Evolutionary conservation across 2,888 invertebrate species (phyloP).

Genomic region (Trichogramma dendrolimi): DNA sequence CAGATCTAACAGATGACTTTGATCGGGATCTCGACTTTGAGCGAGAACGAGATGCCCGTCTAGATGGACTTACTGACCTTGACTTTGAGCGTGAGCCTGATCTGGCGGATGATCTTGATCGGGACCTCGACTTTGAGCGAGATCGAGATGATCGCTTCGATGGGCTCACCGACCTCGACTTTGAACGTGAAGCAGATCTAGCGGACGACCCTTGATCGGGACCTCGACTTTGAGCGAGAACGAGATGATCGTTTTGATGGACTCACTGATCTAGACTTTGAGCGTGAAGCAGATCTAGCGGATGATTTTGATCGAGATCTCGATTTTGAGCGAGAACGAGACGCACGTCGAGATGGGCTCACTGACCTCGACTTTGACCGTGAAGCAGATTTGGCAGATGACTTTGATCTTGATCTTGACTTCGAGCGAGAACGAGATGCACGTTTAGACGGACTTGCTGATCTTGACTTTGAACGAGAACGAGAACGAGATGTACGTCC

Average conservation of each 20-base stretch:
- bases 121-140: constrained; percentile 29
- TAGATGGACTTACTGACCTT: constrained; percentile 31
- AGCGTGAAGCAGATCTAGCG: constrained; percentile 31
- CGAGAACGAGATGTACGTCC: constrained; percentile 35
- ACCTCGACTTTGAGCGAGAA: not conserved
- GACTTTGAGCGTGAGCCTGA: constrained; percentile 28
- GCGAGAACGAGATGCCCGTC: constrained; percentile 27
- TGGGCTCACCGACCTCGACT: not conserved
- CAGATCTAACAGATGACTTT: constrained; percentile 23
- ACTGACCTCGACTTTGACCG: constrained; percentile 41
- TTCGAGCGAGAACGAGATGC: not conserved
- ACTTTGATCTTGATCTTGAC: constrained; percentile 36
- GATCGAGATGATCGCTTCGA: not conserved
- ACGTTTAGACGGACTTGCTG: constrained; percentile 4
- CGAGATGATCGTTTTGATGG: too few species aligned
- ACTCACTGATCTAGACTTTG: constrained; percentile 27
- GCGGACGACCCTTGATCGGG: constrained; percentile 30
- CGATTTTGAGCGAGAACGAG: constrained; percentile 24
- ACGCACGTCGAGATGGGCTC: constrained; percentile 28
- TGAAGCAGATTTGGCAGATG: constrained; percentile 31
- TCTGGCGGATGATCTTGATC: constrained; percentile 30
- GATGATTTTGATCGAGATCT: constrained; percentile 32
- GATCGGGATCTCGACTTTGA: constrained; percentile 36
- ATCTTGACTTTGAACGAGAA: constrained; percentile 31
- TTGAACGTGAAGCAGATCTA: constrained; percentile 28